Conservation (phyloP, 2,797 vertebrate species). For the Syngnathus acus region DNA sequence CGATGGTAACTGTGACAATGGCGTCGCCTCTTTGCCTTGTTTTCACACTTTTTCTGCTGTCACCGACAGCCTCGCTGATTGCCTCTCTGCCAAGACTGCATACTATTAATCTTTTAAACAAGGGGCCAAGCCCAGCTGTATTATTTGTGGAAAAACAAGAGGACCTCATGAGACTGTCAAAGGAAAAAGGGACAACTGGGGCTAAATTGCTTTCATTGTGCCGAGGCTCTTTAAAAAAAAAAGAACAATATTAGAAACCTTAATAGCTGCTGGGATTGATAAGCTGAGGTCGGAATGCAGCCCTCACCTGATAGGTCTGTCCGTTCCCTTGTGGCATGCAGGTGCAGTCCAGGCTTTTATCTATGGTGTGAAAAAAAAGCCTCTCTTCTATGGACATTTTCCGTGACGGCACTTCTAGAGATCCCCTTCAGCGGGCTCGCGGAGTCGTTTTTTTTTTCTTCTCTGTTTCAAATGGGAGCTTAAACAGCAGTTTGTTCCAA, state of each 20-base stretch:
- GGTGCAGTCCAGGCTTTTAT: slow-evolving; percentile 47
- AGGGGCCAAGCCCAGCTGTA: slow-evolving; percentile 50
- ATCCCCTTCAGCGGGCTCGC: slow-evolving; percentile 39
- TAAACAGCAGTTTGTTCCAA: slow-evolving; percentile 38
- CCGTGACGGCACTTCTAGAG: slow-evolving; percentile 43
- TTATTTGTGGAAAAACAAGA: slow-evolving; percentile 55
- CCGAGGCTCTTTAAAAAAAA: slow-evolving; percentile 45
- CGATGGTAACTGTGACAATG: slow-evolving; percentile 67
- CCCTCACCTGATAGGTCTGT: slow-evolving; percentile 40
- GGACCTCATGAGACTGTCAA: slow-evolving; percentile 52
- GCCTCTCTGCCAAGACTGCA: slow-evolving; percentile 56
- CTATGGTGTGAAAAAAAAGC: slow-evolving; percentile 43
- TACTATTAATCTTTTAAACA: slow-evolving; percentile 72
- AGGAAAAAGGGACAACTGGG: slow-evolving; percentile 38
- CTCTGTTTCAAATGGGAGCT: slow-evolving; percentile 28
- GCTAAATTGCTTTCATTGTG: slow-evolving; percentile 50
- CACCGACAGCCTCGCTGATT: slow-evolving; percentile 62
- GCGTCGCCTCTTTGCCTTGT: slow-evolving; percentile 56
- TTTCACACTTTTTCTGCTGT: slow-evolving; percentile 61
- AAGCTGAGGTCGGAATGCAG: slow-evolving; percentile 37
- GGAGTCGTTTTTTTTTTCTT: slow-evolving; percentile 20
- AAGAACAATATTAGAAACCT: slow-evolving; percentile 59
- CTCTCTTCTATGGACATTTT: slow-evolving; percentile 47
- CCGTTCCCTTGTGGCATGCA: slow-evolving; percentile 26
- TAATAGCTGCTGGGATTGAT: slow-evolving; percentile 43